phyloP scores from a whole-genome alignment of 2,797 vertebrate genomes.

The Heliangelus exortis region DNA sequence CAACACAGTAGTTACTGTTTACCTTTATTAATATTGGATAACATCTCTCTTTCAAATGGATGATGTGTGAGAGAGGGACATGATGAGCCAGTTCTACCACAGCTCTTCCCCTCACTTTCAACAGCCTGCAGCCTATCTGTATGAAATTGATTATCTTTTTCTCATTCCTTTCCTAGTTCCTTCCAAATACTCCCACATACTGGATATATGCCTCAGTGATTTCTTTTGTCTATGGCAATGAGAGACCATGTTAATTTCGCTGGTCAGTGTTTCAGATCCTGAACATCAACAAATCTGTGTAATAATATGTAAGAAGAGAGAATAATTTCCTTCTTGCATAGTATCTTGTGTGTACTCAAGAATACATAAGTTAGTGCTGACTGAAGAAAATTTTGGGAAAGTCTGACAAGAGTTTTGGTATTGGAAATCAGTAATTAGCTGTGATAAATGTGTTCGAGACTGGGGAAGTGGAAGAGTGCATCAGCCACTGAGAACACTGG shows the following conservation, averaged over 20 bases:
- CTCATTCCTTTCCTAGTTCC: neutral
- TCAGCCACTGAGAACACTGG: accelerated
- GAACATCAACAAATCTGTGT: neutral
- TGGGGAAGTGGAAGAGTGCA: neutral
- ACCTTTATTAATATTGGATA: neutral
- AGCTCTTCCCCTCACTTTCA: neutral
- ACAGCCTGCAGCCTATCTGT: neutral
- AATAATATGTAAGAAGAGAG: neutral
- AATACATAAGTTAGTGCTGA: neutral
- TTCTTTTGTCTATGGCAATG: neutral
- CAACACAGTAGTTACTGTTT: neutral
- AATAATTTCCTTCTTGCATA: neutral
- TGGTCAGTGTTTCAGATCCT: neutral
- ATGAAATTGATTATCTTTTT: neutral
- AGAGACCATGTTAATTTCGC: neutral
- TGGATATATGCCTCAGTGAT: neutral
- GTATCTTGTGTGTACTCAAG: neutral
- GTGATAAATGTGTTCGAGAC: accelerated
- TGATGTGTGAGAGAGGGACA: neutral
- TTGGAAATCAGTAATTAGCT: neutral
- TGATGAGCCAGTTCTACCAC: neutral
- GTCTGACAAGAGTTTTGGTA: neutral
- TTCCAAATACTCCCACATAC: neutral
- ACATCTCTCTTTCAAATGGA: neutral
- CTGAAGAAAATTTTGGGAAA: neutral